phyloP scores from a whole-genome alignment of 2,888 invertebrate genomes.

The Micropterix aruncella region DNA sequence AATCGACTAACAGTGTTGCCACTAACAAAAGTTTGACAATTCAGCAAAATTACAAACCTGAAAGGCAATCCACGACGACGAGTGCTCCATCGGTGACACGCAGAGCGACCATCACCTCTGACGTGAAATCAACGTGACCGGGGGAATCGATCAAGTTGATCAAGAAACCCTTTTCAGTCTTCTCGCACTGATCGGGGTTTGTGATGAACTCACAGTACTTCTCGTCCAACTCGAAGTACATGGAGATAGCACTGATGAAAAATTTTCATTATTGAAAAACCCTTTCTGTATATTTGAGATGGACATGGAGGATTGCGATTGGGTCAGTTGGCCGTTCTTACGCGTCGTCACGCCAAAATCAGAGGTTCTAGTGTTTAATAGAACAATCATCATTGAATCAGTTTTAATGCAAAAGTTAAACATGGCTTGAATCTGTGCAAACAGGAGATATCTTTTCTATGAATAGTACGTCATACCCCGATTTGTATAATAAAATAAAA shows the following conservation, averaged over 20 bases:
- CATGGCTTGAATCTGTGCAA: no score
- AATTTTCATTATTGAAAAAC: slow-evolving; percentile 4
- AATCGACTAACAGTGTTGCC: no score
- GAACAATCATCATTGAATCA: slow-evolving; percentile 43
- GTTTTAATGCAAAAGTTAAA: no score
- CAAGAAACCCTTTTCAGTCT: slow-evolving; percentile 88
- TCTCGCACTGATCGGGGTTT: slow-evolving; percentile 80
- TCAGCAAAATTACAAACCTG: no score
- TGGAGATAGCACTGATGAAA: slow-evolving; percentile 81
- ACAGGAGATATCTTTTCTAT: no score
- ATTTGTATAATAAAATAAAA: no score
- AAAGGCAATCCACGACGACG: slow-evolving; percentile 99
- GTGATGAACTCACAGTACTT: slow-evolving; percentile 92
- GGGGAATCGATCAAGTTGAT: slow-evolving; percentile 99
- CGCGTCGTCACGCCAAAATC: slow-evolving; percentile 30
- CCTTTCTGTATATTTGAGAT: no score
- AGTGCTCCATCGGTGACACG: slow-evolving; percentile 99
- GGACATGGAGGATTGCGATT: no score
- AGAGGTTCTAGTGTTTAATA: slow-evolving; percentile 28
- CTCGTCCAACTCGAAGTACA: slow-evolving; percentile 95
- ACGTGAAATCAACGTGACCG: slow-evolving; percentile 99
- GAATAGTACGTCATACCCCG: no score
- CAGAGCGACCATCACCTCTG: slow-evolving; percentile 98
- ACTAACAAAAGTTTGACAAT: no score
- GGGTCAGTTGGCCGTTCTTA: slow-evolving; percentile 46